Conservation (phyloP, 37 sponge, comb jelly and placozoan genomes). For the Halisarca cf. caerulea region DNA sequence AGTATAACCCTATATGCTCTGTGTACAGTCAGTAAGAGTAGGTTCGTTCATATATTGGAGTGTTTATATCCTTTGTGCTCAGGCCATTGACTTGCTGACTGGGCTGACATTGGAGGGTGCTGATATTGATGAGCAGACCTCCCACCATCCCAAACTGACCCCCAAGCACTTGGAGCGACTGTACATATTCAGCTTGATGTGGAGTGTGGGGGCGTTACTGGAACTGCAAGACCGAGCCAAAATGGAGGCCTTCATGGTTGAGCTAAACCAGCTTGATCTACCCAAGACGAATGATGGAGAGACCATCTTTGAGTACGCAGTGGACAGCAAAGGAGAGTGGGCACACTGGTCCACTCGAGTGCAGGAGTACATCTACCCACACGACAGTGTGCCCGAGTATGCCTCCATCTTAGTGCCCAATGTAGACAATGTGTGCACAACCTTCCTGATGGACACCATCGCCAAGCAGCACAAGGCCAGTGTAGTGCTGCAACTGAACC, state of each 20-base stretch:
- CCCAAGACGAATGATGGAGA: constrained; percentile 78
- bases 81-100: constrained; percentile 85
- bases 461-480: constrained; percentile 88
- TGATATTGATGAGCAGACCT: constrained; percentile 19
- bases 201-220: constrained; percentile 95
- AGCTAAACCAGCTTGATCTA: constrained; percentile 67
- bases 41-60: neutral
- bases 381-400: constrained; percentile 85
- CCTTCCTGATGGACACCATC: constrained; percentile 91
- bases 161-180: constrained; percentile 76
- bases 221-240: constrained; percentile 92
- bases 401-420: constrained; percentile 97
- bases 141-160: constrained; percentile 14
- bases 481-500: too few relatives aligned
- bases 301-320: constrained; percentile 97
- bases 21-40: neutral
- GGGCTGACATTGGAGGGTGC: constrained; percentile 70
- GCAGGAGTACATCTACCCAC: constrained; percentile 86
- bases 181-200: constrained; percentile 95
- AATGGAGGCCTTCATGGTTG: constrained; percentile 77
- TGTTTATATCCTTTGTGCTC: constrained; percentile 22
- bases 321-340: constrained; percentile 81
- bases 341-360: constrained; percentile 82
- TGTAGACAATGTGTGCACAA: constrained; percentile 96
- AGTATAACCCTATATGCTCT: neutral